Evolutionary conservation across 2,888 invertebrate genomes (phyloP), one percentile per base, ranked within the genome.

Genomic region (Habrosyne pyritoides): DNA sequence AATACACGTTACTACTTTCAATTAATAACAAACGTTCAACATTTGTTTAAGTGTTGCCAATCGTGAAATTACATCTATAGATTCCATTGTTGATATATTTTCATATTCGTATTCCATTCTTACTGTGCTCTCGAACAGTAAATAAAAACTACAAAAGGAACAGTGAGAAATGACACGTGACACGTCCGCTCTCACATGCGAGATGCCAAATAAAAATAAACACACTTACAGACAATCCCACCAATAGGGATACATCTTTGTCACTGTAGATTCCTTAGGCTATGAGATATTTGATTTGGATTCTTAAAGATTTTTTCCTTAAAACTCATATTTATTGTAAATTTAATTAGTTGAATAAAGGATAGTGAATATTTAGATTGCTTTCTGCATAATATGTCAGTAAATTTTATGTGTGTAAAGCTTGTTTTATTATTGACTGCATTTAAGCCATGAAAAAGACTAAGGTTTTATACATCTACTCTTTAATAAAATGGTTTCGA

Each of bases 111-210:
- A 52, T 54, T 47, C 33, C 36, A 28, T 46, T 47, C 47, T 50
- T 54, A 63, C 47, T 42, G 18, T 42, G 53, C 46, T 62, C 53
- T 55, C 50, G 55, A 57, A 58, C 55, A 58, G 59, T 57, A 47
- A 36, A 60, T 56, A 55, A 67, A 66, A 66, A 76, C 75, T 72
- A 84, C 80, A 84, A 86, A 83, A 84, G 70, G 79, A 83, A 77
- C 64, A 67, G 71, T 71, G 73, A 67, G 73, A 75, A 69, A 77
- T 71, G 81, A 81, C 42, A 24, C 24, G 24, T 24, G 24, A 24
- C 79, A 84, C 84, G 85, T 86, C 84, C 86, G 87, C 83, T 85
- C 79, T 77, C 83, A 81, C 79, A 79, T 79, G 73, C 72, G 76
- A 71, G 67, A 67, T 65, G 62, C 69, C 54, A 82, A 79, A 85